phyloP scores from a whole-genome alignment of 1,140 invertebrate species.

The Palaemon carinicauda region DNA sequence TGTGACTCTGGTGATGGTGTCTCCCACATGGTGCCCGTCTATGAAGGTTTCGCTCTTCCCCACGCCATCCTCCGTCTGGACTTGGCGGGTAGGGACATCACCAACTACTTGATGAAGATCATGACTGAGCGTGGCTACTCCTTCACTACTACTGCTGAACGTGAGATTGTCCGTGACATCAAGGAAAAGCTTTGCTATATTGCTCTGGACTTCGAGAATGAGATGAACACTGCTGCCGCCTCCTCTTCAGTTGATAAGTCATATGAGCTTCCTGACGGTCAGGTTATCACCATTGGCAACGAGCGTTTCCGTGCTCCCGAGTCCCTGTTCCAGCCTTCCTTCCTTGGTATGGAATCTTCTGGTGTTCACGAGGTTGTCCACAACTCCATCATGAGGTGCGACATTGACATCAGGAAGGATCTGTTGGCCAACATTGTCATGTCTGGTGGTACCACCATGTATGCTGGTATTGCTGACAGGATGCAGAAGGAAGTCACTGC shows the following conservation, averaged over 20 bases:
- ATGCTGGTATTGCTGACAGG: too few species aligned
- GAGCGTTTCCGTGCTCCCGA: slow-evolving; percentile 97
- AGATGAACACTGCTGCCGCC: slow-evolving; percentile 57
- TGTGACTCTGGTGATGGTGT: not conserved
- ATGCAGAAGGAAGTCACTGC: too few species aligned
- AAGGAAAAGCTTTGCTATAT: slow-evolving; percentile 93
- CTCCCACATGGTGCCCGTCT: not conserved
- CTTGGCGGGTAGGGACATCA: too few species aligned
- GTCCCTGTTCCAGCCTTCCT: slow-evolving; percentile 94
- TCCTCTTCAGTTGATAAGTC: too few species aligned
- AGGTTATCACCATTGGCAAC: slow-evolving; percentile 94
- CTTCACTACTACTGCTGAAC: slow-evolving; percentile 73
- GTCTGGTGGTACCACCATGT: too few species aligned
- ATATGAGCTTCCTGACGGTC: slow-evolving; percentile 93
- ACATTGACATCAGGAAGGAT: not conserved
- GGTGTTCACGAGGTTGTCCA: slow-evolving; percentile 10
- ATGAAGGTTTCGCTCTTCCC: not conserved
- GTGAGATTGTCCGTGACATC: slow-evolving; percentile 91
- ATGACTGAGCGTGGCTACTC: slow-evolving; percentile 77
- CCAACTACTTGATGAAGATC: slow-evolving; percentile 70
- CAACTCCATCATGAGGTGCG: slow-evolving; percentile 4
- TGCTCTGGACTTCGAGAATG: slow-evolving; percentile 66
- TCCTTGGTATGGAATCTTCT: slow-evolving; percentile 85
- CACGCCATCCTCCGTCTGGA: slow-evolving; percentile 1
- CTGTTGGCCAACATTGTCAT: not conserved